These are phyloP conservation scores for Tragelaphus strepsiceros DNA, from an alignment of 2,113 vertebrate species.

Conservation along the genomic window DNA sequence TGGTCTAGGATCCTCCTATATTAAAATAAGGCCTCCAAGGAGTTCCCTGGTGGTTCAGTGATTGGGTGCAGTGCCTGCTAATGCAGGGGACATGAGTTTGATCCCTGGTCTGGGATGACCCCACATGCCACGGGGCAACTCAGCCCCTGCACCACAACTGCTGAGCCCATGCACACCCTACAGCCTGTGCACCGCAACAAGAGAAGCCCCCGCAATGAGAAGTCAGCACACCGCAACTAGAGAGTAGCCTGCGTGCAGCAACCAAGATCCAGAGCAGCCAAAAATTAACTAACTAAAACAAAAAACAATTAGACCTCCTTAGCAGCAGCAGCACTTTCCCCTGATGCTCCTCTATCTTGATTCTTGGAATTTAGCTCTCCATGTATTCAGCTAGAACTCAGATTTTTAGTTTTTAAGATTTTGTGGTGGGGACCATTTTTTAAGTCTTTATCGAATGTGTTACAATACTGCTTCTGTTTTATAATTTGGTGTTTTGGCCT, in stretches of 20 bases:
- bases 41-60: background rate
- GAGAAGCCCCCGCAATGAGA: background rate
- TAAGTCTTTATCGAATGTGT: background rate
- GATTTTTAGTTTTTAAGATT: background rate
- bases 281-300: background rate
- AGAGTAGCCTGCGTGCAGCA: background rate
- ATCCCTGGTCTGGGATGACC: background rate
- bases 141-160: background rate
- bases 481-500: background rate
- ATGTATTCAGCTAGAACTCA: background rate
- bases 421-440: background rate
- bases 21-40: background rate
- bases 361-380: background rate
- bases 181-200: background rate
- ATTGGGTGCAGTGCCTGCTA: background rate
- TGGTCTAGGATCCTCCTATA: background rate
- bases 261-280: background rate
- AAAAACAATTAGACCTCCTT: background rate
- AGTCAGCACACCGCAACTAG: background rate
- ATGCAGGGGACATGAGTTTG: background rate
- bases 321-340: background rate
- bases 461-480: background rate
- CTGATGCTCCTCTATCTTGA: background rate
- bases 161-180: background rate
- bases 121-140: background rate